These are phyloP conservation scores for Meiosimyza decipiens DNA, from an alignment of 2,888 invertebrate species.

Conservation along the genomic window DNA sequence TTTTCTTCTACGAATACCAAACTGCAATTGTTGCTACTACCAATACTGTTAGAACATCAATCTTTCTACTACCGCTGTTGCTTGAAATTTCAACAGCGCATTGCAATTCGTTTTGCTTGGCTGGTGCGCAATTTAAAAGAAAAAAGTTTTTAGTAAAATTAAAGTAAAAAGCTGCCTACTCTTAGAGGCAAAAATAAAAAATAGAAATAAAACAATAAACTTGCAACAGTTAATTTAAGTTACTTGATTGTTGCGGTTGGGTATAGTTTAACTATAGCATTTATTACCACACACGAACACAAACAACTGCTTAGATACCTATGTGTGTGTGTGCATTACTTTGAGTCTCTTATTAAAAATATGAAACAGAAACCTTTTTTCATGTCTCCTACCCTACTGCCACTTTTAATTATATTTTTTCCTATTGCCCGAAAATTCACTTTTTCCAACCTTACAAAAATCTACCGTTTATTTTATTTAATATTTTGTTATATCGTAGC, in stretches of 20 bases:
- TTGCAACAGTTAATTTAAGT: constrained; percentile 19
- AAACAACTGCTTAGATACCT: too few species aligned
- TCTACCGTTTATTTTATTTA: too few species aligned
- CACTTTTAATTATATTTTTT: too few species aligned
- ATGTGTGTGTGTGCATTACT: too few species aligned
- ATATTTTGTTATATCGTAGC: too few species aligned
- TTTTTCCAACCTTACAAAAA: too few species aligned
- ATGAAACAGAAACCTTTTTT: too few species aligned
- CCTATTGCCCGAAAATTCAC: too few species aligned
- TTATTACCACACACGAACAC: too few species aligned
- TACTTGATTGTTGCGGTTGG: background rate
- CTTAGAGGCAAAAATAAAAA: background rate
- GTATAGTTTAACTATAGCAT: background rate
- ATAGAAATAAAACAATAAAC: background rate
- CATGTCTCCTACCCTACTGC: too few species aligned
- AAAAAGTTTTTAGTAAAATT: background rate
- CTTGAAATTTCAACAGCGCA: background rate
- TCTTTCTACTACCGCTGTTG: background rate
- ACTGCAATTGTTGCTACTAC: background rate
- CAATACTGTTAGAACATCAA: background rate
- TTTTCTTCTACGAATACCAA: background rate
- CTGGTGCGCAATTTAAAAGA: background rate
- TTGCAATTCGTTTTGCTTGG: constrained; percentile 18
- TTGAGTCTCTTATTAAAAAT: too few species aligned
- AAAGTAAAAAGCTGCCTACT: background rate